Evolutionary conservation across 2,797 vertebrate species (phyloP).

Genomic region (Podargus strigoides): DNA sequence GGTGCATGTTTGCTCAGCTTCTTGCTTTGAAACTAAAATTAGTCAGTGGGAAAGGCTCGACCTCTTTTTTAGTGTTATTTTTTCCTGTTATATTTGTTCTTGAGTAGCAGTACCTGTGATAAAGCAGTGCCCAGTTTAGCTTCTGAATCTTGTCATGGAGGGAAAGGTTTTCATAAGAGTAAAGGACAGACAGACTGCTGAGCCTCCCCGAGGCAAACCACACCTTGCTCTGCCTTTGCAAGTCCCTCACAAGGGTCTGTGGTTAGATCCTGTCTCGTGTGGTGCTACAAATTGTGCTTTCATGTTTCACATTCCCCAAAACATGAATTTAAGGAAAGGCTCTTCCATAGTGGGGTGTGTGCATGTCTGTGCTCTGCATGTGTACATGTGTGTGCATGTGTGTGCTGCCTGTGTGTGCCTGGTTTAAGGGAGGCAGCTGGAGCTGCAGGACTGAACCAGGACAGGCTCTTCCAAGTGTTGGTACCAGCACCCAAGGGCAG

Average conservation of each 20-base stretch:
- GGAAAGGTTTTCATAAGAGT: not conserved
- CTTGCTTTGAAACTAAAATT: not conserved
- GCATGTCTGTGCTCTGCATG: not conserved
- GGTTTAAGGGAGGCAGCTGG: not conserved
- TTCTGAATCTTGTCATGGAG: not conserved
- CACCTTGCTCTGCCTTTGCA: not conserved
- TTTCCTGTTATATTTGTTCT: not conserved
- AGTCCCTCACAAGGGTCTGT: not conserved
- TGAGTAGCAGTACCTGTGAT: not conserved
- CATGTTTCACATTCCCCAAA: not conserved
- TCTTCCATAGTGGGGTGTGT: accelerated
- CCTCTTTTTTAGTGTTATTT: not conserved
- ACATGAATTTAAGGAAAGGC: not conserved
- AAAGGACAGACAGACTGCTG: not conserved
- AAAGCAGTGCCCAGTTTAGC: not conserved
- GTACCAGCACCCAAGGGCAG: too few relatives aligned
- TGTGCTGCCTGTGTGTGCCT: not conserved
- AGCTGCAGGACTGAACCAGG: not conserved
- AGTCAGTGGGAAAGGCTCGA: not conserved
- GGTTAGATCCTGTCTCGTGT: not conserved
- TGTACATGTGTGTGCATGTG: accelerated
- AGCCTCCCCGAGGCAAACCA: not conserved
- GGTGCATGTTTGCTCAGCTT: not conserved
- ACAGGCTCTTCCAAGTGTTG: accelerated
- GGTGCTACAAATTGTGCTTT: not conserved